Evolutionary conservation across 2,888 invertebrate genomes (phyloP), one percentile per base, ranked within the genome.

Genomic region (Euzophera pinguis): DNA sequence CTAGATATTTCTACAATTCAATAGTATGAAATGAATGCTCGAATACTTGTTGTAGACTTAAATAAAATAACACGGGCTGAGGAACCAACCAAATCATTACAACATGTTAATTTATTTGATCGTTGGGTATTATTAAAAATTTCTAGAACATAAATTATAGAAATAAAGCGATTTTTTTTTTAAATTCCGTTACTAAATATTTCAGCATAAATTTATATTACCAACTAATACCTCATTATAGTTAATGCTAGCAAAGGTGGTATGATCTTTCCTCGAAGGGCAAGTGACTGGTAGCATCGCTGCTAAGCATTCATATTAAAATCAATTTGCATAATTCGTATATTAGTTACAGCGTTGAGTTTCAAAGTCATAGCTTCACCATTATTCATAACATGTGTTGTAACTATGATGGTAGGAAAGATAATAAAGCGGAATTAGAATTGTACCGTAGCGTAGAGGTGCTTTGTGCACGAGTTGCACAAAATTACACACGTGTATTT

Each of bases 261-360:
- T 27, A 29, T 12, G 7, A 39, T 50, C 13, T 50, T 16, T 29
- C 39, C 39, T 37, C 10, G 42, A 51, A 51, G 51, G 51, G 51
- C 51, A 43, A 43, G 13, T 35, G 43, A 43, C 32, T 32, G 35
- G 38, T 27, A 37, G 10, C 47, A 51, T 43, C 45, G 37, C 41
- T 16, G 53, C 39, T 54, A 54, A 47, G 47, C 47, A 54, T 47
- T 51, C 32, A 54, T 49, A 50, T 47, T 53, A 32, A 45, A 32
- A 45, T 32, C 29, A 34, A 32, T 63, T 64, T 60, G 59, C 64
- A 64, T 65, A 63, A 62, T 45, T 55, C 55, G 35, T 50, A 56
- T 61, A 62, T 68, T 69, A 67, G 67, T 63, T 61, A 64, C 69
- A 65, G 58, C 32, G 56, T 50, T 57, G 60, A 56, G 48, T 62